phyloP scores from a whole-genome alignment of 1,140 invertebrate genomes.

The Drosophila rhopaloa region DNA sequence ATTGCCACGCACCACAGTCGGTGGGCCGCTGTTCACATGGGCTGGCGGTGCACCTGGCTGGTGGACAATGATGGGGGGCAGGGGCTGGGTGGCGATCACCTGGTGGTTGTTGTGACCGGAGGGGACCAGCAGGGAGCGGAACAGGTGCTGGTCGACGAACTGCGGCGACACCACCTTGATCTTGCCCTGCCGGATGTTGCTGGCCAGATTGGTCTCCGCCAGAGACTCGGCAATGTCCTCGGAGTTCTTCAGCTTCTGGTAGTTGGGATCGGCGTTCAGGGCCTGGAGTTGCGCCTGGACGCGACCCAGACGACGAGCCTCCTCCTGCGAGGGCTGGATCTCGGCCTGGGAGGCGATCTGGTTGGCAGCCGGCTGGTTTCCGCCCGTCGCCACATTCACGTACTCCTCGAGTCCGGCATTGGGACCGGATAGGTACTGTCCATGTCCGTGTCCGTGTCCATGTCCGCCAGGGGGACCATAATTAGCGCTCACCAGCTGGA shows the following conservation, averaged over 20 bases:
- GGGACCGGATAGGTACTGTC: conserved; percentile 56
- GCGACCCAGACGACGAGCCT: conserved; percentile 68
- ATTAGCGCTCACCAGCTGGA: conserved; percentile 69
- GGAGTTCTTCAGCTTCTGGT: conserved; percentile 78
- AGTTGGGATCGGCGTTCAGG: conserved; percentile 72
- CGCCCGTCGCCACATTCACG: conserved; percentile 72
- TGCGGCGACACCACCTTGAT: conserved; percentile 81
- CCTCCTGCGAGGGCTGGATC: conserved; percentile 64
- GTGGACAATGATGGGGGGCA: conserved; percentile 80
- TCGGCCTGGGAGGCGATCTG: conserved; percentile 73
- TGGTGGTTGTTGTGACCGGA: conserved; percentile 78
- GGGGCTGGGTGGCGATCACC: conserved; percentile 79
- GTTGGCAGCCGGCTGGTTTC: conserved; percentile 57
- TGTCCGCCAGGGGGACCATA: conserved; percentile 54
- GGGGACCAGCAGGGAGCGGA: conserved; percentile 77
- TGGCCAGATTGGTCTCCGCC: conserved; percentile 71
- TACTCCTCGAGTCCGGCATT: conserved; percentile 71
- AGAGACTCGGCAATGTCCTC: conserved; percentile 80
- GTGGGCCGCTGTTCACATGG: conserved; percentile 77
- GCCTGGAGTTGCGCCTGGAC: conserved; percentile 77
- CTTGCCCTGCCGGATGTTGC: conserved; percentile 81
- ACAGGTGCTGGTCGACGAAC: conserved; percentile 76
- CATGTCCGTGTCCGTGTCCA: conserved; percentile 8
- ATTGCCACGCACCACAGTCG: conserved; percentile 78
- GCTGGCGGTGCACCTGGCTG: conserved; percentile 75